These are phyloP conservation scores for Maniola hyperantus DNA, from an alignment of 2,888 invertebrate genomes.

Conservation along the genomic window DNA sequence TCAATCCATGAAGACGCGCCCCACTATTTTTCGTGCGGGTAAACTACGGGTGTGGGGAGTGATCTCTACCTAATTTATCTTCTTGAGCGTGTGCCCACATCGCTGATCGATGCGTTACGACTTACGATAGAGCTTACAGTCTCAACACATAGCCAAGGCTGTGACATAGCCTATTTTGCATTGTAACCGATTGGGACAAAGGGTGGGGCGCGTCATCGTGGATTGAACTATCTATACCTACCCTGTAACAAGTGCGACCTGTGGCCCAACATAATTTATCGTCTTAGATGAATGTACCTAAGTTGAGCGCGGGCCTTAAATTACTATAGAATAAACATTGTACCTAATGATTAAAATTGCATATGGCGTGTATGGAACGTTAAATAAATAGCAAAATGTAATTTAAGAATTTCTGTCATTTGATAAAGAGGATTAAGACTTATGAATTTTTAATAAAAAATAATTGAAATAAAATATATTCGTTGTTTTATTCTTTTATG, in stretches of 20 bases:
- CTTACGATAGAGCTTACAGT: too few species aligned
- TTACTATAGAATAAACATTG: neutral
- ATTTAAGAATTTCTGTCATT: constrained; percentile 36
- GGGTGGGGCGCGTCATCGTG: too few species aligned
- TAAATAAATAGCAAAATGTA: constrained; percentile 23
- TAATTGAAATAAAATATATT: constrained; percentile 9
- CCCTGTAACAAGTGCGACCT: neutral
- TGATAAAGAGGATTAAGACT: constrained; percentile 62
- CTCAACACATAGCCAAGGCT: too few species aligned
- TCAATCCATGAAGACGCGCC: too few species aligned
- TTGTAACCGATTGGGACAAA: too few species aligned
- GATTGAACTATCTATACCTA: neutral
- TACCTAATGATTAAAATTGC: neutral
- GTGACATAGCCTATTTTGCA: too few species aligned
- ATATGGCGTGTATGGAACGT: constrained; percentile 11
- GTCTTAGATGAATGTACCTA: neutral
- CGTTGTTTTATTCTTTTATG: constrained; percentile 15
- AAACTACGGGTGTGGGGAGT: too few species aligned
- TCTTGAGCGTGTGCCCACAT: too few species aligned
- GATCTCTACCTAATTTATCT: too few species aligned
- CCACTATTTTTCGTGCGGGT: too few species aligned
- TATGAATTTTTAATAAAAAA: constrained; percentile 70
- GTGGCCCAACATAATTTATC: constrained; percentile 1
- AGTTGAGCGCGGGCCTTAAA: neutral
- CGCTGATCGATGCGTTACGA: too few species aligned